Base-by-base conservation (phyloP, 2,113 vertebrate genomes). In the Tapirus terrestris region DNA sequence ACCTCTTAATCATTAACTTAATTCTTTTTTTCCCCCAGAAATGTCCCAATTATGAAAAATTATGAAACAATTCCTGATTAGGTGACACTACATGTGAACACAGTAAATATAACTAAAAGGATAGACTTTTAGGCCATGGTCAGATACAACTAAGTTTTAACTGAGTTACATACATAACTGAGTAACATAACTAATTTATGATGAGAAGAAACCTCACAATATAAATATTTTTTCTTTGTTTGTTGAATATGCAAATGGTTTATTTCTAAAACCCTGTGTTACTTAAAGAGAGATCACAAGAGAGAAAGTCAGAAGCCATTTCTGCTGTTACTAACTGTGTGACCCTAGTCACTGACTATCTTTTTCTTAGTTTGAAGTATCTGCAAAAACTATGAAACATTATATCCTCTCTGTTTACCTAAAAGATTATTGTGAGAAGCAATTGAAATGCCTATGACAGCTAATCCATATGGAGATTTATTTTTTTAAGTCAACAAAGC, bases 1-100 rank as follows among this genome's bases (percentile, higher is more conserved):
- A 29, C 17, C 85, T 82, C 53, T 96, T 89, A 45, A 70, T 76
- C 77, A 85, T 61, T 76, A 72, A 88, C n/a, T 58, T 73, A 70
- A 43, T 82, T 65, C 23, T 75, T 61, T 45, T 73, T 36, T 48
- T 43, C 23, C 36, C 20, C 51, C 2, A 36, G 31, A 90, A 80
- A 80, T 87, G 51, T 96, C 31, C 12, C 79, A 95, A 16, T 81
- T 94, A 76, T 60, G 70, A 95, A 96, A 72, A 89, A 65, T 86
- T 79, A 70, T 88, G 65, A 72, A 76, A 21, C 1, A 43, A 21
- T 80, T 87, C 75, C n/a, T 48, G n/a, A 90, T 90, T 76, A 80
- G 94, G 76, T 51, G 31, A 85, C 6, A 39, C 14, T 86, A 45
- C 10, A 9, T 68, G 18, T 90, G 53, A 85, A 29, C 29, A 75